Evolutionary conservation across 2,797 vertebrate genomes (phyloP), one percentile per base, ranked within the genome.

Genomic region (Mallotus villosus): DNA sequence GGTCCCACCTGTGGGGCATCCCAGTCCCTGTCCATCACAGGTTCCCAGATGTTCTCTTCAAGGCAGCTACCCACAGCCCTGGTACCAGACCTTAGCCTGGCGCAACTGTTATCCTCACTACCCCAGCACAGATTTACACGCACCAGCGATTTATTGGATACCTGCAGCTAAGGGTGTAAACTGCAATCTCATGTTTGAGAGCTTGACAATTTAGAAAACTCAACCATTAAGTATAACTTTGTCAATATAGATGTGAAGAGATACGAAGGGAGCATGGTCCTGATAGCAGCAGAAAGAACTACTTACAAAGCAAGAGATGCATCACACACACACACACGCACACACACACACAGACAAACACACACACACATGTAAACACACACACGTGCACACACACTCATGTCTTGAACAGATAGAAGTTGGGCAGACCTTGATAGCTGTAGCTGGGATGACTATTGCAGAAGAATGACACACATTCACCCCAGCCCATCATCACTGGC

Each of bases 181-280:
- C 73, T 90, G 81, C 88, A 89, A 92, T 92, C 90, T 90, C 82
- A 74, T 83, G 89, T 88, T 84, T 86, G 78, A 83, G 80, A 81
- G 74, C 77, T 82, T 68, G 75, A 69, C 69, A 78, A 81, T 70
- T 67, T 76, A 83, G 84, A 83, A 83, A 81, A 85, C 82, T 71
- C 79, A 68, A 64, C 82, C 84, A 87, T 91, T 90, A 92, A 81
- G 84, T 84, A 76, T 84, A 90, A 90, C 88, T 88, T 90, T 90
- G 89, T 83, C 86, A 89, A 91, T 92, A 92, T 78, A 77, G 83
- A 92, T 83, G 79, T 89, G 90, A 88, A 73, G 60, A 90, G 88
- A 92, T 91, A 88, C 88, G 81, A 75, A 63, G 9, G 9, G 41
- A 12, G 41, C 41, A 14, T 46, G 41, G 2, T 46, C 41, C 41